A percentile compares a stretch with the other conserved stretches of the same genome.
Evolutionary conservation across 2,113 vertebrate genomes (phyloP).

Genomic region (Eidolon helvum): DNA sequence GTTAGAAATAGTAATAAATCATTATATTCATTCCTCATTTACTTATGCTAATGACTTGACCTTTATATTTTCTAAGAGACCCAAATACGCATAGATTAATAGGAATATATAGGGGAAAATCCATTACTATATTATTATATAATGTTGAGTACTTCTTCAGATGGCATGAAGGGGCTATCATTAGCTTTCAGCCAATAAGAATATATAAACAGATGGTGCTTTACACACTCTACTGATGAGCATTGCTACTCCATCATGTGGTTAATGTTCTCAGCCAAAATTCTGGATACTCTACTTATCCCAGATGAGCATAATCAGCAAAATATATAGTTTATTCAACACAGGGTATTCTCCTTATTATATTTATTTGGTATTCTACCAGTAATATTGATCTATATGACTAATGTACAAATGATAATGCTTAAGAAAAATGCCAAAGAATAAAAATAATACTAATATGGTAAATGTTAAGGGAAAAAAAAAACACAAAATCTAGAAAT

Average conservation of each 20-base stretch:
- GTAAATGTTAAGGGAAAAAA: neutral
- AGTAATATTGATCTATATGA: neutral
- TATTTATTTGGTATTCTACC: neutral
- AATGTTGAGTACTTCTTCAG: neutral
- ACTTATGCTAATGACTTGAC: neutral
- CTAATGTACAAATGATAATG: neutral
- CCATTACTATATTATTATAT: neutral
- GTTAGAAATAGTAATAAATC: neutral
- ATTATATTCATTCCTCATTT: neutral
- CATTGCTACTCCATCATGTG: neutral
- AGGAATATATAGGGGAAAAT: neutral
- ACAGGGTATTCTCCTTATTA: neutral
- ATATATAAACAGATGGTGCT: neutral
- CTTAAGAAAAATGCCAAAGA: neutral
- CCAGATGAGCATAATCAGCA: neutral
- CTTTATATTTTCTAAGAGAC: neutral
- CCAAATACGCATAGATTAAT: neutral
- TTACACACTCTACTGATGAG: neutral
- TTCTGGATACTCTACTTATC: neutral
- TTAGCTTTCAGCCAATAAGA: neutral
- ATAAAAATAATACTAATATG: neutral
- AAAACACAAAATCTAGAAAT: neutral
- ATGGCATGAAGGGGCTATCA: neutral
- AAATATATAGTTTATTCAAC: neutral
- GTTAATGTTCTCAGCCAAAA: neutral